Conservation (phyloP, 2,797 vertebrate species). For the Dipus sagitta region DNA sequence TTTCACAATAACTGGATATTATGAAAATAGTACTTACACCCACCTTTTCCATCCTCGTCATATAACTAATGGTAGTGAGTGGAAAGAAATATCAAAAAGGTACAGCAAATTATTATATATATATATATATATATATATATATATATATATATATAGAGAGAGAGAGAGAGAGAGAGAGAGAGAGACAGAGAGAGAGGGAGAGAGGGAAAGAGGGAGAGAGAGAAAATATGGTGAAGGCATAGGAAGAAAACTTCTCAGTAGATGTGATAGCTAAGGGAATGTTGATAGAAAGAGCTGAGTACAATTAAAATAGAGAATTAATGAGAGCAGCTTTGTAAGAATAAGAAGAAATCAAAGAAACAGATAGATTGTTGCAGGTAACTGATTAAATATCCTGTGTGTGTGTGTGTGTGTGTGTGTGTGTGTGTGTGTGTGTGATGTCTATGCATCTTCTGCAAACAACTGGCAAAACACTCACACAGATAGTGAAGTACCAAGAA, state of each 20-base stretch:
- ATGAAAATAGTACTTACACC: not conserved
- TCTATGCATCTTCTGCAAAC: too few species aligned
- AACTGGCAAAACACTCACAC: too few species aligned
- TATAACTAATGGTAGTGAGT: not conserved
- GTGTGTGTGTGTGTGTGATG: too few species aligned
- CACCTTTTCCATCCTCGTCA: not conserved
- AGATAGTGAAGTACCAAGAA: too few species aligned
- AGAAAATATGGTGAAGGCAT: not conserved
- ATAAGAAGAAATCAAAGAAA: not conserved
- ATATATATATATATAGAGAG: not conserved
- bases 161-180: too few species aligned
- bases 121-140: too few species aligned
- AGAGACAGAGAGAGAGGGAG: too few species aligned
- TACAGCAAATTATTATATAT: not conserved
- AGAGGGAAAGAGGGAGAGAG: not conserved
- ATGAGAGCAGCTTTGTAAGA: not conserved
- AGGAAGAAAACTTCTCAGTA: not conserved
- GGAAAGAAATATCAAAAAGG: not conserved
- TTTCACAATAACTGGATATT: not conserved
- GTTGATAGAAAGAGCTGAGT: not conserved
- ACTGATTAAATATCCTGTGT: not conserved
- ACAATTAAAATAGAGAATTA: not conserved
- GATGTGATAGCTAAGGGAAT: not conserved
- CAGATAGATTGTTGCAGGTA: not conserved
- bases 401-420: too few species aligned